These are phyloP conservation scores for Pristionchus exspectatus DNA, from an alignment of 2,888 invertebrate genomes.

Conservation along the genomic window DNA sequence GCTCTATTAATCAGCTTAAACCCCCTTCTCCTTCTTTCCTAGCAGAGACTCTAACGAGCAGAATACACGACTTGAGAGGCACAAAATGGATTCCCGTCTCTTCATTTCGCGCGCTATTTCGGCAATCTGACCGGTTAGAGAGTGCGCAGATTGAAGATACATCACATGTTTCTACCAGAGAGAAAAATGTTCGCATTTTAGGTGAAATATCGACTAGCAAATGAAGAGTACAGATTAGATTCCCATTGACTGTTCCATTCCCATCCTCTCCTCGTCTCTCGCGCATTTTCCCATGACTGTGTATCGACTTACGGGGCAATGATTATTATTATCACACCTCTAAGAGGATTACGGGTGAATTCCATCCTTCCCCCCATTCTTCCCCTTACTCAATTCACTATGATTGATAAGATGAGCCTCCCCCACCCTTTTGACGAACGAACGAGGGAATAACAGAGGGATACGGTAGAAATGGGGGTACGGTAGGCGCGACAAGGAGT, in stretches of 20 bases:
- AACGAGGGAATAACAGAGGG: neutral
- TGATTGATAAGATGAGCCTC: constrained; percentile 48
- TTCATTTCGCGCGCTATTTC: neutral
- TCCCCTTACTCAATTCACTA: neutral
- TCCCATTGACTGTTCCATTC: neutral
- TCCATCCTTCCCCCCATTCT: neutral
- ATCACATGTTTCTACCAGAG: too few relatives aligned
- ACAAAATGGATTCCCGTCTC: neutral
- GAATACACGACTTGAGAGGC: neutral
- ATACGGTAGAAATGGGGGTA: neutral
- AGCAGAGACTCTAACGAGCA: neutral
- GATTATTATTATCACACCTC: constrained; percentile 51
- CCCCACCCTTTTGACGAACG: neutral
- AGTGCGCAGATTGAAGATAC: too few relatives aligned
- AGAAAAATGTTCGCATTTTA: too few relatives aligned
- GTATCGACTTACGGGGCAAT: constrained; percentile 22
- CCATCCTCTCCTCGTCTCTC: constrained; percentile 19
- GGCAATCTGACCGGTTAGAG: neutral
- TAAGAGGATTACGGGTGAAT: constrained; percentile 43
- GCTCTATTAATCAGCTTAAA: constrained; percentile 46
- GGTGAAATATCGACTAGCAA: too few relatives aligned
- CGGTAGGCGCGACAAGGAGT: neutral
- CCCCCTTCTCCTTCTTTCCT: constrained; percentile 1
- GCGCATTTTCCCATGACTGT: constrained; percentile 40
- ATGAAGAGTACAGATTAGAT: too few relatives aligned